Conservation (phyloP, 2,888 invertebrate species). For the Drosophila merina region DNA sequence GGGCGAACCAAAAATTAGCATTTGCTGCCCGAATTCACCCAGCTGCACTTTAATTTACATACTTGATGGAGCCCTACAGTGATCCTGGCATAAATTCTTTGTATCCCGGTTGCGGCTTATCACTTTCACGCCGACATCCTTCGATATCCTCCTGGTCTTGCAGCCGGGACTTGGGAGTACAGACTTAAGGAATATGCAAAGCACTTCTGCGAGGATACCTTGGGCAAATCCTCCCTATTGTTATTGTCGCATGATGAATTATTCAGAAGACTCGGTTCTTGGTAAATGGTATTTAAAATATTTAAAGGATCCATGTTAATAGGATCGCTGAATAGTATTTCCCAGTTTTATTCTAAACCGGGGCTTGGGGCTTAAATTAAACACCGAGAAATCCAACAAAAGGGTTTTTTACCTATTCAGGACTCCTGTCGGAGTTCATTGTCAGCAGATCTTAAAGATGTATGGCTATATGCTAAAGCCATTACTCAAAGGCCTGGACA, state of each 20-base stretch:
- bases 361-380: too few species aligned
- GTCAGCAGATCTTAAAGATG: slow-evolving; percentile 26
- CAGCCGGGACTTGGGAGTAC: background rate
- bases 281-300: slow-evolving; percentile 66
- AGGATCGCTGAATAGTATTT: slow-evolving; percentile 14
- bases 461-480: slow-evolving; percentile 14
- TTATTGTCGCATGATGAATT: slow-evolving; percentile 66
- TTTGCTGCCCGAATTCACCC: slow-evolving; percentile 33
- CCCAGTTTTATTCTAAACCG: background rate
- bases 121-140: slow-evolving; percentile 12
- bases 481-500: slow-evolving; percentile 39
- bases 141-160: slow-evolving; percentile 8
- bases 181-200: slow-evolving; percentile 50
- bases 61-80: slow-evolving; percentile 25
- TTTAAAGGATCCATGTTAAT: slow-evolving; percentile 56
- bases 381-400: background rate
- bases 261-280: slow-evolving; percentile 47
- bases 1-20: slow-evolving; percentile 27
- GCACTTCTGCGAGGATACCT: slow-evolving; percentile 50
- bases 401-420: background rate
- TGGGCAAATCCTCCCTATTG: slow-evolving; percentile 52
- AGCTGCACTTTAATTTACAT: slow-evolving; percentile 44
- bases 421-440: slow-evolving; percentile 14
- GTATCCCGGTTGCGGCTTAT: slow-evolving; percentile 11
- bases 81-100: slow-evolving; percentile 24